Evolutionary conservation across 2,888 invertebrate genomes (phyloP).

Genomic region (Octonoba sinensis): DNA sequence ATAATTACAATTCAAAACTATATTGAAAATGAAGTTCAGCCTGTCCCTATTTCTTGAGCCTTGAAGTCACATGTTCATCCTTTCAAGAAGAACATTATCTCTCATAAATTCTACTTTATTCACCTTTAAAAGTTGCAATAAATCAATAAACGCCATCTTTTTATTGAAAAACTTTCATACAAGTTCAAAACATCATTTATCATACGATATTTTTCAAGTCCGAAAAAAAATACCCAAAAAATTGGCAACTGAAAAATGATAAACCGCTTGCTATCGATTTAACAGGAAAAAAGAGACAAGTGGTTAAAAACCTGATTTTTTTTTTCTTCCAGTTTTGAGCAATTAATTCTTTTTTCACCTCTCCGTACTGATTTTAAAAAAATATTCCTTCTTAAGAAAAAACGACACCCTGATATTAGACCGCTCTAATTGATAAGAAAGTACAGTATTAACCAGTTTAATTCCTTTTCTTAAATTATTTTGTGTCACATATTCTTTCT

Average conservation of each 20-base stretch:
- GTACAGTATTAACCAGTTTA: conserved; percentile 18
- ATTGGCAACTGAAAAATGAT: conserved; percentile 30
- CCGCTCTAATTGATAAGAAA: conserved; percentile 44
- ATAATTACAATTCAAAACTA: no score
- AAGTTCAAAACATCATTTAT: conserved; percentile 52
- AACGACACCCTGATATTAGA: conserved; percentile 20
- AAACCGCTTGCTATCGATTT: conserved; percentile 34
- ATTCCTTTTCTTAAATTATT: conserved; percentile 18
- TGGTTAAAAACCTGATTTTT: conserved; percentile 21
- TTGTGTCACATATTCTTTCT: conserved; percentile 1
- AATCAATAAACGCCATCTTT: conserved; percentile 34
- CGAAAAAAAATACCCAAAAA: conserved; percentile 16
- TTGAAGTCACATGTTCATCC: no score
- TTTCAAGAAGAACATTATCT: no score
- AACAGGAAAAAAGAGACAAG: conserved; percentile 25
- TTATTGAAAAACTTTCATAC: conserved; percentile 25
- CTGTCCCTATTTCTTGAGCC: no score
- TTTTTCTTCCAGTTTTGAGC: conserved; percentile 11
- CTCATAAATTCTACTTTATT: conserved; percentile 31
- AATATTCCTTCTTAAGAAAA: neutral
- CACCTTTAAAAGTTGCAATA: conserved; percentile 21
- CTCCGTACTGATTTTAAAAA: conserved; percentile 5
- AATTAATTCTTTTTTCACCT: conserved; percentile 28
- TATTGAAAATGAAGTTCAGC: no score
- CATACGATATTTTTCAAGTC: conserved; percentile 39